A percentile compares a stretch with the other conserved stretches of the same genome.
Evolutionary conservation across 2,888 invertebrate genomes (phyloP).

Genomic region (Cephus spinipes): DNA sequence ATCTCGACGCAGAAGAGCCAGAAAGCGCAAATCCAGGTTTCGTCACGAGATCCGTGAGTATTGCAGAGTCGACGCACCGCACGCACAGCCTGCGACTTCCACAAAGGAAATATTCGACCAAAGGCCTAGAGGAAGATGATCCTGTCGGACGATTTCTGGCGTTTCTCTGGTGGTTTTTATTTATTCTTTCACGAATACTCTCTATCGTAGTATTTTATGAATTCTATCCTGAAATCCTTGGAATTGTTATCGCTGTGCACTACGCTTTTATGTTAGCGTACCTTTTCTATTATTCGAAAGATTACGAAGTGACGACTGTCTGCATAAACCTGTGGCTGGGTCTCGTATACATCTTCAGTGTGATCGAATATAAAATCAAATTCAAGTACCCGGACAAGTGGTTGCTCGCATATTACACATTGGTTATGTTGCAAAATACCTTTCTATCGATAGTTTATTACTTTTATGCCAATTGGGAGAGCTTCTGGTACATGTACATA

Average conservation of each 20-base stretch:
- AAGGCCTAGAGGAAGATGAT: conserved; percentile 82
- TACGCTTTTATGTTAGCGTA: conserved; percentile 76
- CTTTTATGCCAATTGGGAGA: conserved; percentile 69
- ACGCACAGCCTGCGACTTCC: conserved; percentile 23
- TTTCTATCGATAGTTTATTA: conserved; percentile 80
- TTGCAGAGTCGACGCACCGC: neutral
- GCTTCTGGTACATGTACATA: conserved; percentile 79
- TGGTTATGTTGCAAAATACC: conserved; percentile 76
- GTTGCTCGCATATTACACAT: conserved; percentile 76
- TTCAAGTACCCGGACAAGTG: conserved; percentile 80
- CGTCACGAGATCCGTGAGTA: neutral
- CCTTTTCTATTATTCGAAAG: conserved; percentile 76
- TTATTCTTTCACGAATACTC: conserved; percentile 78
- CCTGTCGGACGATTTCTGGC: conserved; percentile 76
- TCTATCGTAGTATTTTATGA: conserved; percentile 78
- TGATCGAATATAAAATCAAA: conserved; percentile 83
- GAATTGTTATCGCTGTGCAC: conserved; percentile 72
- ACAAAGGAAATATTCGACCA: conserved; percentile 57
- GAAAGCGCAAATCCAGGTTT: conserved; percentile 23
- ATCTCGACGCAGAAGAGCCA: conserved; percentile 39
- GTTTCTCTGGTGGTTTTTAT: conserved; percentile 83
- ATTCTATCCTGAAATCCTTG: conserved; percentile 70
- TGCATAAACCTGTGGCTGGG: conserved; percentile 73
- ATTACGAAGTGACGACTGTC: conserved; percentile 68
- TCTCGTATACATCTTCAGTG: conserved; percentile 79